Conservation (phyloP, 2,888 invertebrate genomes). For the Gymnocheta viridis region DNA sequence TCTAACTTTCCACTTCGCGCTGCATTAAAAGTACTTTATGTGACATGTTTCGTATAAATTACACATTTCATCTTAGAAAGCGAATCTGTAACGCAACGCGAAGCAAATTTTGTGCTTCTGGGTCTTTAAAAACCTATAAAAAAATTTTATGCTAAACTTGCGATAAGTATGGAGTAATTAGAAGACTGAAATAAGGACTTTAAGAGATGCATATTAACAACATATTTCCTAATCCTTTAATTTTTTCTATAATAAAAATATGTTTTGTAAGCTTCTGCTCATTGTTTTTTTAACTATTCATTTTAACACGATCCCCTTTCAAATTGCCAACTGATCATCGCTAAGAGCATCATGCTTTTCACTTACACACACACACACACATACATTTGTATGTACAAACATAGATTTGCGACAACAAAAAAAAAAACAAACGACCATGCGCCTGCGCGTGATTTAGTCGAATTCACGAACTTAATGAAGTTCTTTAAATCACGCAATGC, state of each 20-base stretch:
- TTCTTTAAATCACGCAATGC: conserved; percentile 82
- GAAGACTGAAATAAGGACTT: not conserved
- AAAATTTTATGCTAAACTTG: too few species aligned
- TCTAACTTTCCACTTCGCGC: too few species aligned
- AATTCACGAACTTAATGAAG: conserved; percentile 83
- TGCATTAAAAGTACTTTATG: too few species aligned
- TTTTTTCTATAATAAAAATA: not conserved
- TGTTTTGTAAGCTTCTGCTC: conserved; percentile 5
- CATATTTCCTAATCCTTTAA: not conserved
- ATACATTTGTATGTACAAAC: not conserved
- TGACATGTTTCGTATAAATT: too few species aligned
- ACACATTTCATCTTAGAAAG: too few species aligned
- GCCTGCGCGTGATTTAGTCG: conserved; percentile 82
- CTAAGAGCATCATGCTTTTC: not conserved
- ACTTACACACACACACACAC: not conserved
- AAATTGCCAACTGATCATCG: conserved; percentile 57
- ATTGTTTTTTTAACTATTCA: conserved; percentile 40
- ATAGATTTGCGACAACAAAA: not conserved
- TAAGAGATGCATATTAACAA: not conserved
- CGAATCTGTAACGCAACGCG: too few species aligned
- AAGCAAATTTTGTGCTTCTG: too few species aligned
- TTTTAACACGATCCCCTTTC: conserved; percentile 58
- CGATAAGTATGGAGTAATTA: too few species aligned
- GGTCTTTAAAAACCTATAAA: too few species aligned
- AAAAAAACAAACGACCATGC: conserved; percentile 40